These are phyloP conservation scores for Archips crataeganus DNA, from an alignment of 2,888 invertebrate species.

Conservation along the genomic window DNA sequence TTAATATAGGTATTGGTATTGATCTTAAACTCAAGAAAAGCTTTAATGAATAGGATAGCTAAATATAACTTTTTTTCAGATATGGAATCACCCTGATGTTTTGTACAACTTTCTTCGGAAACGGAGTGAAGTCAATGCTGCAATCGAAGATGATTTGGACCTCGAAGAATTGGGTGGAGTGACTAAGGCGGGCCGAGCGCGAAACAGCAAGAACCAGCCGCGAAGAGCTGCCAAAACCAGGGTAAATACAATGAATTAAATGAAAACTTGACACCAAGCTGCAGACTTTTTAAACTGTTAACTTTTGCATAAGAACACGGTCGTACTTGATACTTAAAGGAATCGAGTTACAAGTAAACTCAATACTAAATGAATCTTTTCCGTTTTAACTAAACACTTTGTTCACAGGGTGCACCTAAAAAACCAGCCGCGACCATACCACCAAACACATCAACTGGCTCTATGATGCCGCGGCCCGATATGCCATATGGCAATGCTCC, in stretches of 20 bases:
- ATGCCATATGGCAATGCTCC: conserved; percentile 60
- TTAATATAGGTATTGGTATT: too few species aligned
- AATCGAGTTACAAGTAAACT: neutral
- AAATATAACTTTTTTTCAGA: conserved; percentile 69
- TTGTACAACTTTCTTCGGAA: conserved; percentile 95
- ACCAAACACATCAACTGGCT: conserved; percentile 71
- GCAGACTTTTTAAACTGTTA: too few species aligned
- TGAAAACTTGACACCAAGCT: neutral
- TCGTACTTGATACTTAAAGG: neutral
- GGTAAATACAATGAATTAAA: conserved; percentile 51
- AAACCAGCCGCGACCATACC: conserved; percentile 83
- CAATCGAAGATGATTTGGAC: conserved; percentile 90
- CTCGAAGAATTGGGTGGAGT: conserved; percentile 90
- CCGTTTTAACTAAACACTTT: neutral
- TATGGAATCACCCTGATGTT: conserved; percentile 98
- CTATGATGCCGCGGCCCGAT: conserved; percentile 60
- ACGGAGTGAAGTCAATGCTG: conserved; percentile 91
- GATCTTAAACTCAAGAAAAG: neutral
- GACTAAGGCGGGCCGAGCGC: conserved; percentile 72
- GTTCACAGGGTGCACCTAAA: conserved; percentile 69
- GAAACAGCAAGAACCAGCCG: conserved; percentile 59
- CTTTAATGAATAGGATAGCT: neutral
- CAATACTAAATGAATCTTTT: neutral
- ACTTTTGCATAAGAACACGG: too few species aligned
- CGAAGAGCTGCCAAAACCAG: conserved; percentile 62